Evolutionary conservation across 2,888 invertebrate genomes (phyloP), one percentile per base, ranked within the genome.

Genomic region (Heliconius aoede): DNA sequence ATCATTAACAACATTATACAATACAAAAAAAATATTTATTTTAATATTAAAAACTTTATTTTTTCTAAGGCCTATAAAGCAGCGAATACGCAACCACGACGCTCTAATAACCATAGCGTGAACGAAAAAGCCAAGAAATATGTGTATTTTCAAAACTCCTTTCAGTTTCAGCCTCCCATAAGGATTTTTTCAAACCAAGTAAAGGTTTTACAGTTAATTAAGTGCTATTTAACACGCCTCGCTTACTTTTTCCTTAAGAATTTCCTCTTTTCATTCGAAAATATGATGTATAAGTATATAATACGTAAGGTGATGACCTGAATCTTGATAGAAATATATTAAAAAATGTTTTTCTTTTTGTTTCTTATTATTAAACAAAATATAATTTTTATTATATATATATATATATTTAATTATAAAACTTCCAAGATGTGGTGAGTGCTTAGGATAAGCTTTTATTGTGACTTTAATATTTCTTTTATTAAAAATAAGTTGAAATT

Each of bases 191-290:
- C 58, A 60, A 72, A 58, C 72, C 40, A 72, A 36, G 60, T 24
- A 60, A 72, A 72, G 21, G 60, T 72, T 72, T 72, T 60, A 61
- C 72, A 72, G 72, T 36, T 72, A 72, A 72, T 72, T 72, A 72
- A 72, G 72, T 72, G 72, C 58, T 72, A 72, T 61, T 72, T 72
- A 72, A 72, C 72, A 61, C 72, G 60, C 40, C 40, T 72, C 72
- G 72, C 40, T 40, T 40, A 58, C 36, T 36, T 72, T 55, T 69
- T 72, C 40, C 72, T 72, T 61, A 72, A 72, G 40, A 72, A 72
- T 61, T 72, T 72, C n/a, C 40, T n/a, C 36, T 60, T 60, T 72
- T 72, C 61, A 61, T 72, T 72, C 60, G 26, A 28, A 72, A 61
- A 61, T 61, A 72, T 28, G 36, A 72, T 60, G 28, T 36, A 61